Percentiles rank a stretch among this genome's conserved stretches.
phyloP scores from a whole-genome alignment of 2,797 vertebrate genomes.

The Mycteria americana region DNA sequence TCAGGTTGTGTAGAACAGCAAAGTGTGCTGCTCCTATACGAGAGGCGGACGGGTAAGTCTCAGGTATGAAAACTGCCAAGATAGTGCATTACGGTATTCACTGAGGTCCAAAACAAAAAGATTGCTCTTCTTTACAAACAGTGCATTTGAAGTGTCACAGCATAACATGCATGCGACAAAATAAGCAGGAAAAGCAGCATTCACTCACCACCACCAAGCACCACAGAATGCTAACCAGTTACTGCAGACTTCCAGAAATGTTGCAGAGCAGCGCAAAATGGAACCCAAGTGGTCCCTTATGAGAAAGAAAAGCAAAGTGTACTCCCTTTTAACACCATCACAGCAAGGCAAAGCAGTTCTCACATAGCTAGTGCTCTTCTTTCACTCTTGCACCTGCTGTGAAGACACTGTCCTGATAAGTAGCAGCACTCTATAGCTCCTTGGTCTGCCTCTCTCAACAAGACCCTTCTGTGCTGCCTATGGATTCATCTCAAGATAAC shows the following conservation, averaged over 20 bases:
- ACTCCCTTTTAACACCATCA: background rate
- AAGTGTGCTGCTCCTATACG: background rate
- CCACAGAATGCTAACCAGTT: background rate
- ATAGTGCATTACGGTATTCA: background rate
- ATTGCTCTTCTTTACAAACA: background rate
- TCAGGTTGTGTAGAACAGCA: background rate
- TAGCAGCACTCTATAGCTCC: background rate
- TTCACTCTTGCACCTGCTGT: slow-evolving; percentile 34
- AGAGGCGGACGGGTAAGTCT: background rate
- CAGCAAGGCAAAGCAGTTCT: background rate
- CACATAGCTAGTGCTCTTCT: background rate
- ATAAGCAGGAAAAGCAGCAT: background rate
- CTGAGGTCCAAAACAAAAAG: background rate
- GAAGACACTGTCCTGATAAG: background rate
- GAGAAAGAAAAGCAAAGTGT: background rate
- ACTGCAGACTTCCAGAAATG: background rate
- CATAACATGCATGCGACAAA: background rate
- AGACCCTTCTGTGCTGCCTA: slow-evolving; percentile 37
- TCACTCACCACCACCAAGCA: background rate
- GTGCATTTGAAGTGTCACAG: background rate
- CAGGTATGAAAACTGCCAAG: background rate
- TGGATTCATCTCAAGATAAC: slow-evolving; percentile 51
- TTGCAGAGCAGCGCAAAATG: background rate
- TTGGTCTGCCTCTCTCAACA: slow-evolving; percentile 17
- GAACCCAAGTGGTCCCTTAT: background rate